phyloP scores from a whole-genome alignment of 2,797 vertebrate species.

The Centroberyx gerrardi region DNA sequence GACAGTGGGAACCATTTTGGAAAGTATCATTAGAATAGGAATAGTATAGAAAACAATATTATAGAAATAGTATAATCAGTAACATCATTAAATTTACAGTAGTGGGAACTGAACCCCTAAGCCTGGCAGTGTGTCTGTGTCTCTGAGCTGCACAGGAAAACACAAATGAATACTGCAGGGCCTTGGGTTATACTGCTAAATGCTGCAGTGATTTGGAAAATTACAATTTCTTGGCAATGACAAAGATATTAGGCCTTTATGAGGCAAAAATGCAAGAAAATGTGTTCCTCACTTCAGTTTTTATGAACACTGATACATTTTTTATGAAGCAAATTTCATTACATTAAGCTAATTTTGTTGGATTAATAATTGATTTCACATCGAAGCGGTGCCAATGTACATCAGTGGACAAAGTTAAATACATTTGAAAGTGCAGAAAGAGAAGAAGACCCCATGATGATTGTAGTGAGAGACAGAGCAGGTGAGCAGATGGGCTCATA shows the following conservation, averaged over 20 bases:
- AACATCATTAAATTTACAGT: no score
- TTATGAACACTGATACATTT: slow-evolving; percentile 39
- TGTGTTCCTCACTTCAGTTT: slow-evolving; percentile 3
- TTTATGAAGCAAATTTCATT: slow-evolving; percentile 42
- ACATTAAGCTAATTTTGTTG: slow-evolving; percentile 40
- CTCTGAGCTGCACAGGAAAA: no score
- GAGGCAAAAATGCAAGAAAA: slow-evolving; percentile 6
- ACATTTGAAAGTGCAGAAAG: slow-evolving; percentile 29
- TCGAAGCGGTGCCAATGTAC: slow-evolving; percentile 15
- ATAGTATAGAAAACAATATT: no score
- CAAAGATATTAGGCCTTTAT: neutral
- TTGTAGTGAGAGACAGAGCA: no score
- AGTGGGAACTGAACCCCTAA: no score
- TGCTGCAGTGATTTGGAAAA: neutral
- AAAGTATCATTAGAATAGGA: no score
- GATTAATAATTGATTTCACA: slow-evolving; percentile 47
- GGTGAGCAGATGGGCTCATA: neutral
- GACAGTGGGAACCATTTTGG: no score
- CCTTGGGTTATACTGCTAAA: no score
- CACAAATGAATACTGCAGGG: no score
- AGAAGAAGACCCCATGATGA: neutral
- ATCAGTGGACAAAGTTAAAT: slow-evolving; percentile 27
- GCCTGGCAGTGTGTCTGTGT: no score
- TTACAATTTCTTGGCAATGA: neutral
- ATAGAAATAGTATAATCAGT: no score